Conservation (phyloP, 1,140 invertebrate species). For the Diachasmimorpha longicaudata region DNA sequence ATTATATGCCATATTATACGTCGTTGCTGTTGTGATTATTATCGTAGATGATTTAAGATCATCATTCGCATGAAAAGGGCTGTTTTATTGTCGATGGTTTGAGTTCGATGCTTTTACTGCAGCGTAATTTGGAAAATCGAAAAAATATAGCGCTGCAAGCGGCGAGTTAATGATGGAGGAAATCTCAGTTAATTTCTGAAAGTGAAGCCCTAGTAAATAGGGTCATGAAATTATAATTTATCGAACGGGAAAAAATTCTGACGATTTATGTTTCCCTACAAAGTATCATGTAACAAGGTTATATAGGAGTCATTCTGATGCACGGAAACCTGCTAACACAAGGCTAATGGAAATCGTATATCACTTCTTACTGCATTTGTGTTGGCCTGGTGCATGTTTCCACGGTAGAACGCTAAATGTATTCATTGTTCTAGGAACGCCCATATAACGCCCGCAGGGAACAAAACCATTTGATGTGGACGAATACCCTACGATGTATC, state of each 20-base stretch:
- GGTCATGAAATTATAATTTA: not conserved
- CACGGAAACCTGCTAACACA: not conserved
- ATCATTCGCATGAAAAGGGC: no score
- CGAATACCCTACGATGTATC: no score
- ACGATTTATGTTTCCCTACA: not conserved
- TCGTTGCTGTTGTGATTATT: no score
- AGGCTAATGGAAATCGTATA: conserved; percentile 10
- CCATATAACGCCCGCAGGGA: conserved; percentile 7
- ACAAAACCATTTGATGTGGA: not conserved
- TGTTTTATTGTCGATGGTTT: no score
- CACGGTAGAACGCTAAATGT: conserved; percentile 10
- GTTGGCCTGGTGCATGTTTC: not conserved
- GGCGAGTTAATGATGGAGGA: no score
- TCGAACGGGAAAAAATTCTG: not conserved
- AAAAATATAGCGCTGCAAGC: no score
- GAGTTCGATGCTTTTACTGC: no score
- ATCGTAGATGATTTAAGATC: no score
- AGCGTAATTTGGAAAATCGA: no score
- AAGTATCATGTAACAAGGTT: not conserved
- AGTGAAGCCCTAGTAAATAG: not conserved
- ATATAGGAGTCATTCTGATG: conserved; percentile 2
- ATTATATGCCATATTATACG: no score
- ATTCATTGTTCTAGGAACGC: conserved; percentile 21
- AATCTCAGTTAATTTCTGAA: no score
- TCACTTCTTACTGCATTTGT: conserved; percentile 4